phyloP scores from a whole-genome alignment of 2,797 vertebrate species.

The Galago senegalensis region DNA sequence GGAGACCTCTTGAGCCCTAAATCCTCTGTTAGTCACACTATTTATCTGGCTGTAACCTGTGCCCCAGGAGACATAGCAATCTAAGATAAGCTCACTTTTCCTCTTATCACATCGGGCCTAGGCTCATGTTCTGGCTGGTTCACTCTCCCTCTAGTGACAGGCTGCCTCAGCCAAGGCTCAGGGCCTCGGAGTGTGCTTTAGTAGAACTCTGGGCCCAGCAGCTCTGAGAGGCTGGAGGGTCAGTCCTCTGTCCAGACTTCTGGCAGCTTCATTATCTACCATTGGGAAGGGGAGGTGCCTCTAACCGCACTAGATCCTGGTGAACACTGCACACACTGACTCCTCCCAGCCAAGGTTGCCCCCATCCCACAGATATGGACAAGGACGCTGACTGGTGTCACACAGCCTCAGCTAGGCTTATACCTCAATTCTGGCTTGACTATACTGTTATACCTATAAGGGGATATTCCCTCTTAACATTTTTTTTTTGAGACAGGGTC shows the following conservation, averaged over 20 bases:
- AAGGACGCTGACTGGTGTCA: not conserved
- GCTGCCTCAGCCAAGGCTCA: not conserved
- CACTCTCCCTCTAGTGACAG: not conserved
- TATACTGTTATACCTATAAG: not conserved
- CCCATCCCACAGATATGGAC: not conserved
- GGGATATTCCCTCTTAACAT: not conserved
- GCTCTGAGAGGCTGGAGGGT: not conserved
- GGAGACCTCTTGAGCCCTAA: not conserved
- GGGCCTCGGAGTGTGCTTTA: not conserved
- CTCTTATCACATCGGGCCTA: conserved; percentile 18
- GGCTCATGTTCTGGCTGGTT: not conserved
- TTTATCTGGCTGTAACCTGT: conserved; percentile 26
- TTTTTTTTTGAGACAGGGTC: not conserved
- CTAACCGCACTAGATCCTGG: not conserved
- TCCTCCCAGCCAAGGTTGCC: not conserved
- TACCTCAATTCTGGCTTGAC: not conserved
- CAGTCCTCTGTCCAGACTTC: not conserved
- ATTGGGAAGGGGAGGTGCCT: not conserved
- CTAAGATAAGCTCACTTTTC: conserved; percentile 56
- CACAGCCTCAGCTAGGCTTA: not conserved
- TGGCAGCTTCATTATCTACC: not conserved
- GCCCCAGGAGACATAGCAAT: conserved; percentile 47
- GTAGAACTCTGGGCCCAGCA: not conserved
- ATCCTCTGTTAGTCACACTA: not conserved
- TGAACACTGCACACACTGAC: not conserved